Base-by-base conservation (phyloP, 2,113 vertebrate species). In the Synodontis membranacea region DNA sequence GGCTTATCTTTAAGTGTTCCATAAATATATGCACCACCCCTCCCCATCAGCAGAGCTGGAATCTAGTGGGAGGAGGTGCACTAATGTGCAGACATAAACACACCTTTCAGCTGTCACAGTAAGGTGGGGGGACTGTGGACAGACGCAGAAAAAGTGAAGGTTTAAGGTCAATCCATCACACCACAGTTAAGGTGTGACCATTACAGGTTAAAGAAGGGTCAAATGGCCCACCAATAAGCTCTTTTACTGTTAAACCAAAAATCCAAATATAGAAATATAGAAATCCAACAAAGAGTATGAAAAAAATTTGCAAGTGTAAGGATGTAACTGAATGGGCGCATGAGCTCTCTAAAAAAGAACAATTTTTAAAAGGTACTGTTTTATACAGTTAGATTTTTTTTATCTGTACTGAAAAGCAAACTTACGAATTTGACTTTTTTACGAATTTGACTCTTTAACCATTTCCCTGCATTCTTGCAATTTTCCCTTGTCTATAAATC, bases 1-100 rank as follows among this genome's bases (percentile, higher is more conserved):
- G 48, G 76, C 56, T 60, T 76, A 88, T 85, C 34, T 54, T 84
- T 39, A 60, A 56, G 58, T 64, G 34, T 82, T 88, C 79, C 21
- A 85, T 83, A 66, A 88, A 64, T 44, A 78, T 75, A 64, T 46
- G 23, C 34, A 34, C 31, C n/a, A n/a, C 64, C 64, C 39, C 25
- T 76, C 64, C 17, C 19, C 31, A 60, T 84, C 60, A 88, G 50
- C 7, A 28, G 37, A 76, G 62, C 39, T 80, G 44, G 31, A 64
- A 66, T 68, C 44, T 44, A 44, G 37, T 17, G 37, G 7, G 74
- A 84, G 25, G 64, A 72, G 64, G 50, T 23, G 46, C 28, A 5
- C 58, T 42, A 25, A 76, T 48, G 76, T 70, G 58, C 62, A 85
- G 23, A 82, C 5, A 82, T 37, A 58, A 60, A 82, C 56, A 84